phyloP scores from a whole-genome alignment of 2,888 invertebrate species.

The Nymphalis c-album region DNA sequence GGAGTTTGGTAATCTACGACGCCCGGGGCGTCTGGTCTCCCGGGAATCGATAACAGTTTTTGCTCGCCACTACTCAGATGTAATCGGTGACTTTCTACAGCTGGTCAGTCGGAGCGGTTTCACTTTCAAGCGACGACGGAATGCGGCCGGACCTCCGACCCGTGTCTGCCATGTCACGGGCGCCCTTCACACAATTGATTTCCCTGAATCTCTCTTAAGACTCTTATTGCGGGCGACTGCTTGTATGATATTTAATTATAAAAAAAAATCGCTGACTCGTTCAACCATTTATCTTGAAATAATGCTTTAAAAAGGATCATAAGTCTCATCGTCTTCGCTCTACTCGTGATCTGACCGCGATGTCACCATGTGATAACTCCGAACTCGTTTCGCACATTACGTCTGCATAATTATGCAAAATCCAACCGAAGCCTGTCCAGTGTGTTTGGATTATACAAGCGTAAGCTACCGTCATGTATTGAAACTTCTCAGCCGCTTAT shows the following conservation, averaged over 20 bases:
- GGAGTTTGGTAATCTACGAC: constrained; percentile 43
- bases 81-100: constrained; percentile 80
- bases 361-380: constrained; percentile 34
- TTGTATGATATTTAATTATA: not conserved
- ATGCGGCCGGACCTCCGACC: constrained; percentile 81
- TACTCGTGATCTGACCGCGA: not conserved
- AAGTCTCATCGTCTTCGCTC: not conserved
- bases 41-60: constrained; percentile 74
- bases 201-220: constrained; percentile 11
- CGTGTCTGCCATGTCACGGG: constrained; percentile 52
- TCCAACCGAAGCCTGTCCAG: constrained; percentile 8
- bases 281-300: not conserved
- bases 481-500: constrained; percentile 50
- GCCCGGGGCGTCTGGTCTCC: constrained; percentile 71
- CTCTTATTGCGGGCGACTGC: constrained; percentile 27
- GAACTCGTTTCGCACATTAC: constrained; percentile 54
- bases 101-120: constrained; percentile 72
- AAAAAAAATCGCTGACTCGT: not conserved
- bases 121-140: constrained; percentile 78
- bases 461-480: constrained; percentile 26
- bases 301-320: not conserved
- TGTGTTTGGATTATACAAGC: constrained; percentile 16
- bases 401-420: constrained; percentile 42
- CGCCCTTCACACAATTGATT: constrained; percentile 31
- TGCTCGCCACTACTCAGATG: constrained; percentile 67